Evolutionary conservation across 1,140 invertebrate genomes (phyloP).

Genomic region (Camponotus floridanus): DNA sequence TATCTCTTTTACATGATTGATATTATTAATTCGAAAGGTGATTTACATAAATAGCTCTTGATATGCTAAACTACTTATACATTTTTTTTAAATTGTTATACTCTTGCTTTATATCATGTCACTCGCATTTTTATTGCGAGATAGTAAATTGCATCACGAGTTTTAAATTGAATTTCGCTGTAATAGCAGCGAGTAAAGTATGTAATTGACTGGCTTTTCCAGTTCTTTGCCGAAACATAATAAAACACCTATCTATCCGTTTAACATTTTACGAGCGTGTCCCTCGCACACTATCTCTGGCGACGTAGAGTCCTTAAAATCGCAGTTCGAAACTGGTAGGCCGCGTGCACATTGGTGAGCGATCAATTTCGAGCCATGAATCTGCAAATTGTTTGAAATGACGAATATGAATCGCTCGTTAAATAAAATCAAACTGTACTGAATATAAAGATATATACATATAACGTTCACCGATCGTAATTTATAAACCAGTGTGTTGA

Average conservation of each 20-base stretch:
- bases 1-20: neutral
- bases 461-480: neutral
- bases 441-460: neutral
- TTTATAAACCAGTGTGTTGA: neutral
- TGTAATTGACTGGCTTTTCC: slow-evolving; percentile 33
- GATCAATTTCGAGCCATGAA: neutral
- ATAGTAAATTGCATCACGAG: neutral
- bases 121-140: slow-evolving; percentile 32
- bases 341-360: slow-evolving; percentile 2
- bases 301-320: slow-evolving; percentile 45
- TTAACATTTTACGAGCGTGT: slow-evolving; percentile 53
- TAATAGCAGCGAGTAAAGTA: slow-evolving; percentile 25
- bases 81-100: slow-evolving; percentile 30
- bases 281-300: slow-evolving; percentile 20
- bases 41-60: slow-evolving; percentile 14
- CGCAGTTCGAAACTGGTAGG: slow-evolving; percentile 19
- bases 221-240: slow-evolving; percentile 50
- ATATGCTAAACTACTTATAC: slow-evolving; percentile 9
- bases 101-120: slow-evolving; percentile 32
- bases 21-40: neutral
- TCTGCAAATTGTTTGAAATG: neutral
- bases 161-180: slow-evolving; percentile 28
- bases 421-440: neutral
- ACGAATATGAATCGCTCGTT: neutral
- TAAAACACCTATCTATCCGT: slow-evolving; percentile 54